Evolutionary conservation across 2,888 invertebrate species (phyloP).

Genomic region (Catocala fraxini): DNA sequence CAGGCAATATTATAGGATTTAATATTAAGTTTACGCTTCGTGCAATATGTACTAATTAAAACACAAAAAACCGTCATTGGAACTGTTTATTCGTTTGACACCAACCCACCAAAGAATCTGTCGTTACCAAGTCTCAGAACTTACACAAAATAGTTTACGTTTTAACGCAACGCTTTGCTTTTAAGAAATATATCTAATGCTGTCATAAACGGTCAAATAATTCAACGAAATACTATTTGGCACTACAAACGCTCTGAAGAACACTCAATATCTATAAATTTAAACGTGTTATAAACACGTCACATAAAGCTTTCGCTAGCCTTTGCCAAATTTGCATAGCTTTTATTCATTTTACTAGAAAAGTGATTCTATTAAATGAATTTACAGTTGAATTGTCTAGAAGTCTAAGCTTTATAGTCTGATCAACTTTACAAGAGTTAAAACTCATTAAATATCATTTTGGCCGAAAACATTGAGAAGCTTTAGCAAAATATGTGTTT

Average conservation of each 20-base stretch:
- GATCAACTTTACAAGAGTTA: too few relatives aligned
- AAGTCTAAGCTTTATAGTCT: too few relatives aligned
- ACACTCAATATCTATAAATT: neutral
- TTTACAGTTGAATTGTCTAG: neutral
- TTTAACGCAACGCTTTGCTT: neutral
- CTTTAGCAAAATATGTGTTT: too few relatives aligned
- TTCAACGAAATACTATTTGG: neutral
- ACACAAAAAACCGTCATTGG: too few relatives aligned
- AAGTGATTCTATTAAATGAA: neutral
- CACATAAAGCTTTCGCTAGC: constrained; percentile 4
- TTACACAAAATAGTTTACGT: too few relatives aligned
- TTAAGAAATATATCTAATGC: neutral
- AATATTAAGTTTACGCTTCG: too few relatives aligned
- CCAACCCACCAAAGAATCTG: neutral
- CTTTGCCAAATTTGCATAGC: constrained; percentile 1
- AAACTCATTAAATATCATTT: too few relatives aligned
- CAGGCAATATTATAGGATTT: too few relatives aligned
- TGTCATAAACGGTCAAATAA: neutral
- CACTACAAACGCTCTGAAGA: neutral
- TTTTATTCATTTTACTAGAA: neutral
- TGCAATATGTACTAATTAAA: too few relatives aligned
- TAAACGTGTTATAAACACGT: neutral
- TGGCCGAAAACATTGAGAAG: too few relatives aligned
- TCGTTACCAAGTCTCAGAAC: too few relatives aligned
- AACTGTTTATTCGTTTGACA: too few relatives aligned